Percentiles rank a stretch among this genome's conserved stretches.
Evolutionary conservation across 2,888 invertebrate genomes (phyloP).

Genomic region (Sipunculus nudus): DNA sequence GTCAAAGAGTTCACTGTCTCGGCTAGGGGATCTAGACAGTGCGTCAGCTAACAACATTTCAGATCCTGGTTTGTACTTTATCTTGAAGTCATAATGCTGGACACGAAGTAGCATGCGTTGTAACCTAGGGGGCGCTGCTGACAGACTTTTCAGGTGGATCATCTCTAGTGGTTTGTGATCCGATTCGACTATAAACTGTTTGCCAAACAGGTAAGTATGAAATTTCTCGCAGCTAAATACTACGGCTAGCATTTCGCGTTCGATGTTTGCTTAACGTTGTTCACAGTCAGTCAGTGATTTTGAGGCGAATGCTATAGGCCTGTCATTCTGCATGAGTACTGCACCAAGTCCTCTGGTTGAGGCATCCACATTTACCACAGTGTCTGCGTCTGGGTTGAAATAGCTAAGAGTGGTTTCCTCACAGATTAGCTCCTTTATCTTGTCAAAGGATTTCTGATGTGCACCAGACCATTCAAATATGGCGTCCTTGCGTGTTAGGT

Average conservation of each 20-base stretch:
- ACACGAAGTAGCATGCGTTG: constrained; percentile 31
- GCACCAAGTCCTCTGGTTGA: constrained; percentile 25
- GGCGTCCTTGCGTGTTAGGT: constrained; percentile 18
- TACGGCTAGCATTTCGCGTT: constrained; percentile 31
- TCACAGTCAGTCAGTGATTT: constrained; percentile 22
- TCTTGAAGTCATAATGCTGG: constrained; percentile 26
- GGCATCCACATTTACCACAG: constrained; percentile 20
- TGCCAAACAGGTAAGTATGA: constrained; percentile 27
- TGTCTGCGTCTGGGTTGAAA: constrained; percentile 2
- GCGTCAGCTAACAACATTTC: constrained; percentile 33
- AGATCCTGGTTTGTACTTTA: constrained; percentile 25
- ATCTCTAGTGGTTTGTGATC: constrained; percentile 32
- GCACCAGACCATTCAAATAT: constrained; percentile 20
- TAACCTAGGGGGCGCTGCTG: constrained; percentile 23
- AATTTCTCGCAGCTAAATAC: constrained; percentile 29
- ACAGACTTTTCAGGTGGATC: constrained; percentile 24
- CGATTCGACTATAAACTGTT: constrained; percentile 14
- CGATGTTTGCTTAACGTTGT: constrained; percentile 27
- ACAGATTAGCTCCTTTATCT: no score
- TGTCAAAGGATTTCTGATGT: no score
- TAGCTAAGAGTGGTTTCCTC: no score
- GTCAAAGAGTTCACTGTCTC: no score
- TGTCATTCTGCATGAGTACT: constrained; percentile 20
- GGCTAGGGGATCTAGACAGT: no score
- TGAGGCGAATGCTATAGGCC: constrained; percentile 20